Conservation (phyloP, 2,888 invertebrate species). For the Camptogramma bilineatum region DNA sequence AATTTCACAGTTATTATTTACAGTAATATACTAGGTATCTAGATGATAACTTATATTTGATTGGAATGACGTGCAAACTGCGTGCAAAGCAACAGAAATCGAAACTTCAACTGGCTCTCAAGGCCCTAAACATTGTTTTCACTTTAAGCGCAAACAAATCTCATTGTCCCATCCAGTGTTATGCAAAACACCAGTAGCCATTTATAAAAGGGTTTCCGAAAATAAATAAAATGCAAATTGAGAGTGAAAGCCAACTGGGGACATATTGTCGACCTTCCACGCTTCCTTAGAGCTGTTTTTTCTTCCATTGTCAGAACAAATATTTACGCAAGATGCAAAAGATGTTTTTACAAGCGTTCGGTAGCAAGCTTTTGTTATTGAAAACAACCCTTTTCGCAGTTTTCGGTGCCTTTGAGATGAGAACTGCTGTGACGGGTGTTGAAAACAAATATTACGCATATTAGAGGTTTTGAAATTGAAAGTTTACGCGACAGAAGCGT, state of each 20-base stretch:
- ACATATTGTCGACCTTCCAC: conserved; percentile 74
- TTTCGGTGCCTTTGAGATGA: conserved; percentile 65
- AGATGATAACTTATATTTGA: conserved; percentile 7
- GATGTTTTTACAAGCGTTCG: conserved; percentile 74
- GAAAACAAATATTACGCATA: conserved; percentile 42
- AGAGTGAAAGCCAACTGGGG: conserved; percentile 82
- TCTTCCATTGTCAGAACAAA: conserved; percentile 69
- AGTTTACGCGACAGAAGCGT: conserved; percentile 10
- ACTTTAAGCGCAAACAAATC: conserved; percentile 81
- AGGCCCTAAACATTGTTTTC: conserved; percentile 79
- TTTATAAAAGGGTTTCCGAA: conserved; percentile 78
- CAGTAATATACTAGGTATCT: too few species aligned
- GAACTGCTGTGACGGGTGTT: conserved; percentile 51
- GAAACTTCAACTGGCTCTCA: conserved; percentile 67
- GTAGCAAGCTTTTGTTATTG: conserved; percentile 80
- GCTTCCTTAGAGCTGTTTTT: conserved; percentile 63
- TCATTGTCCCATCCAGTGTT: conserved; percentile 77
- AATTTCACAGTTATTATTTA: too few species aligned
- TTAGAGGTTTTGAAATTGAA: conserved; percentile 31
- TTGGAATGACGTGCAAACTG: conserved; percentile 65
- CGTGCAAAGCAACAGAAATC: conserved; percentile 74
- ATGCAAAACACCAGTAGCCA: conserved; percentile 82
- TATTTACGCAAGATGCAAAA: conserved; percentile 84
- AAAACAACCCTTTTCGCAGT: conserved; percentile 77
- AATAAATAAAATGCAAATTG: conserved; percentile 64